Evolutionary conservation across 2,888 invertebrate genomes (phyloP).

Genomic region (Parascotia fuliginaria): DNA sequence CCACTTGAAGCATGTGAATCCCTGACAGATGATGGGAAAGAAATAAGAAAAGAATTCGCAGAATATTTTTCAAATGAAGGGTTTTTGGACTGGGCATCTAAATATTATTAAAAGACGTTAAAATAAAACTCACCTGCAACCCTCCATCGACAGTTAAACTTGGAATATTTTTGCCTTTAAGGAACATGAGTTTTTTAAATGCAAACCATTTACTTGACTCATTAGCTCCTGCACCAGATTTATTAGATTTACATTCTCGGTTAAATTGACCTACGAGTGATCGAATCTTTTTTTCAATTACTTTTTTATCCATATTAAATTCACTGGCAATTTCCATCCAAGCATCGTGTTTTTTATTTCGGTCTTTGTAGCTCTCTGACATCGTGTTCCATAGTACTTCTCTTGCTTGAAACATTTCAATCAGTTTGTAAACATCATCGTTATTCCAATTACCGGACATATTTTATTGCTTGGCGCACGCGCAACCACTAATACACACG

Average conservation of each 20-base stretch:
- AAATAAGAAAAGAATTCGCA: conserved; percentile 36
- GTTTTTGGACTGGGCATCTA: conserved; percentile 28
- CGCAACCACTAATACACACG: conserved; percentile 37
- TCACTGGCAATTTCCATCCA: conserved; percentile 27
- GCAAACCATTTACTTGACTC: conserved; percentile 33
- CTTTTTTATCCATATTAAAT: conserved; percentile 35
- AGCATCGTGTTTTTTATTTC: conserved; percentile 44
- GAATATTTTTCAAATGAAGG: conserved; percentile 37
- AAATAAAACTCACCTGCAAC: conserved; percentile 21
- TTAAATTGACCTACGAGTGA: too few species aligned
- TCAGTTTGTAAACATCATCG: conserved; percentile 35
- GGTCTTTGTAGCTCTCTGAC: conserved; percentile 38
- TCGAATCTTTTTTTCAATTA: too few species aligned
- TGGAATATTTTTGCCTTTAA: conserved; percentile 27
- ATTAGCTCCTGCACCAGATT: conserved; percentile 31
- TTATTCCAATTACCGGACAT: conserved; percentile 35
- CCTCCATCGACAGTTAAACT: conserved; percentile 16
- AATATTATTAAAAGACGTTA: conserved; percentile 27
- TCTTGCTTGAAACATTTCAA: conserved; percentile 44
- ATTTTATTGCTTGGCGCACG: conserved; percentile 39
- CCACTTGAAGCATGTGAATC: conserved; percentile 31
- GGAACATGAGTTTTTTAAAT: conserved; percentile 31
- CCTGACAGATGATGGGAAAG: conserved; percentile 33
- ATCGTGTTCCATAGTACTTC: conserved; percentile 40
- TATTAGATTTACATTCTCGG: conserved; percentile 12